Percentiles rank a stretch among this genome's conserved stretches.
Conservation (phyloP, 2,888 invertebrate genomes). For the Mystacides longicornis region DNA sequence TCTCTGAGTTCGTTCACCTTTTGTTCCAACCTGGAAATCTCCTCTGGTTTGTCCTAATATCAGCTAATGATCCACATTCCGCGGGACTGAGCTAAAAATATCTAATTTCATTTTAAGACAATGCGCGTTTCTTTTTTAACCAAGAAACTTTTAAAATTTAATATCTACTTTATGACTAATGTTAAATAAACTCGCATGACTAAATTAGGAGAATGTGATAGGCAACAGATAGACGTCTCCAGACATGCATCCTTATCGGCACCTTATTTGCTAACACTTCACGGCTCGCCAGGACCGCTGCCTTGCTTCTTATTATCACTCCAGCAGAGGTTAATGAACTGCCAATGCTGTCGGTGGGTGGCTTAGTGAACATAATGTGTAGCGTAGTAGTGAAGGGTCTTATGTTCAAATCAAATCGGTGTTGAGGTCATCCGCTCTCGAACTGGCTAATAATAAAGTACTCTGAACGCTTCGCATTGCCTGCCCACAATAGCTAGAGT, state of each 20-base stretch:
- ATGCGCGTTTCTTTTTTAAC: no score
- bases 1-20: constrained; percentile 19
- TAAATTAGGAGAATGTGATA: no score
- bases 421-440: constrained; percentile 26
- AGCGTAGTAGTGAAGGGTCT: constrained; percentile 22
- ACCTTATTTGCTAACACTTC: constrained; percentile 14
- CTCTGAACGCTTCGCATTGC: no score
- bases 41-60: constrained; percentile 4
- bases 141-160: no score
- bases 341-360: background rate
- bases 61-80: constrained; percentile 9
- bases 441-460: no score
- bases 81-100: no score
- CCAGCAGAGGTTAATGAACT: constrained; percentile 4
- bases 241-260: no score
- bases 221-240: no score
- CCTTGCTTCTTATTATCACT: constrained; percentile 7
- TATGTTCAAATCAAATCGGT: constrained; percentile 23
- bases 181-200: no score
- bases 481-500: no score
- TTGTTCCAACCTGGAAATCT: background rate
- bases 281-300: constrained; percentile 14
- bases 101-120: no score
- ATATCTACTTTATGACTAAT: no score
- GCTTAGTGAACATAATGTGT: background rate